Percentiles rank a stretch among this genome's conserved stretches.
Conservation (phyloP, 2,797 vertebrate genomes). For the Hephaestus fuliginosus region DNA sequence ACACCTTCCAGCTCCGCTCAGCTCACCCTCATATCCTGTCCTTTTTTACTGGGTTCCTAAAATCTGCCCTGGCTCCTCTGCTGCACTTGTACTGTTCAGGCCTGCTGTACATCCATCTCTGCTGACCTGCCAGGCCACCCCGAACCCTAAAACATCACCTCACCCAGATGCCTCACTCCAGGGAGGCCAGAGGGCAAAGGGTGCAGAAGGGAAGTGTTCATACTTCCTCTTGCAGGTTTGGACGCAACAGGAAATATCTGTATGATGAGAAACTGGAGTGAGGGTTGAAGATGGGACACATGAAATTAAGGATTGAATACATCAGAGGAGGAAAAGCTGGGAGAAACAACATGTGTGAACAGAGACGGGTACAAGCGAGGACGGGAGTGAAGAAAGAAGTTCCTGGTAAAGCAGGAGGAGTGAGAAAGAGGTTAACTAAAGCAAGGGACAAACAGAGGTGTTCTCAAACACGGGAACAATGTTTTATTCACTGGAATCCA, state of each 20-base stretch:
- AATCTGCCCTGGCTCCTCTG: constrained; percentile 17
- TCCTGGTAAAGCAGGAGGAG: constrained; percentile 28
- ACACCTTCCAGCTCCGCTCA: constrained; percentile 4
- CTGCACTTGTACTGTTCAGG: not conserved
- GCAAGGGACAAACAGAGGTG: not conserved
- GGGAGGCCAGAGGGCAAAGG: constrained; percentile 19
- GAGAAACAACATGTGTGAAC: constrained; percentile 33
- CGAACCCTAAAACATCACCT: constrained; percentile 23
- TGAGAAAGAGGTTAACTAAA: not conserved
- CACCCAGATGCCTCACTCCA: constrained; percentile 42
- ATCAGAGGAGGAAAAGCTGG: constrained; percentile 8
- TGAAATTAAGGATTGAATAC: constrained; percentile 22
- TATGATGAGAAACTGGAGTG: constrained; percentile 24
- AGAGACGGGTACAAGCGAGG: not conserved
- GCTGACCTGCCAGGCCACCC: constrained; percentile 40
- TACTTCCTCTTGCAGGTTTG: constrained; percentile 7
- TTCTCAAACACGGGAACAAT: constrained; percentile 5
- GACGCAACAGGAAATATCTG: constrained; percentile 51
- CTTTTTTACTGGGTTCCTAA: constrained; percentile 2
- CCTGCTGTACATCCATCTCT: constrained; percentile 20
- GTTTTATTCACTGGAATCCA: constrained; percentile 29
- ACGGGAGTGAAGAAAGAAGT: constrained; percentile 11
- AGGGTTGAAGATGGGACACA: constrained; percentile 1
- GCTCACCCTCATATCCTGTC: constrained; percentile 29
- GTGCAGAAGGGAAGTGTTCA: not conserved